A percentile compares a stretch with the other conserved stretches of the same genome.
Conservation (phyloP, 2,113 vertebrate species). For the Solea senegalensis region DNA sequence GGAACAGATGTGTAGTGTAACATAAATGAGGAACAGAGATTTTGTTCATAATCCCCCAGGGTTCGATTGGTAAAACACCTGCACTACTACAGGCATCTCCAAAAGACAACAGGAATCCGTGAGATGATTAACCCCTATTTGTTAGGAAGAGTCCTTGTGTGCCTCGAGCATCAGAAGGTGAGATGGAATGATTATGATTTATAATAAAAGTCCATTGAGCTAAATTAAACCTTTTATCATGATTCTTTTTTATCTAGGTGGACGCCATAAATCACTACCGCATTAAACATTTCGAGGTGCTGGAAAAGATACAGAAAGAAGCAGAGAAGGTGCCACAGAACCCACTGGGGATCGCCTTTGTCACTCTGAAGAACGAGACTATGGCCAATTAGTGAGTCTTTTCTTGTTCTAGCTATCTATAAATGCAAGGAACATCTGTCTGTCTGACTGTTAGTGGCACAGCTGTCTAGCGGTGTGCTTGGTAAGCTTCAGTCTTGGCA, state of each 20-base stretch:
- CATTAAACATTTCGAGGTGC: not conserved
- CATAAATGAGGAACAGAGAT: too few relatives aligned
- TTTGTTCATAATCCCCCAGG: not conserved
- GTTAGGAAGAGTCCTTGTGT: not conserved
- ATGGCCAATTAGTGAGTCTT: not conserved
- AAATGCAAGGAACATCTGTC: too few relatives aligned
- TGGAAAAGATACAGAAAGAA: not conserved
- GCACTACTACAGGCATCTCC: not conserved
- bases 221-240: too few relatives aligned
- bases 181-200: not conserved
- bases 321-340: not conserved
- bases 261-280: not conserved
- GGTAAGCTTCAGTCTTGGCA: too few relatives aligned
- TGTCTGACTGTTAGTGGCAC: too few relatives aligned
- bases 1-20: too few relatives aligned
- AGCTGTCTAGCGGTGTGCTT: too few relatives aligned
- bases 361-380: not conserved
- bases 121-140: not conserved
- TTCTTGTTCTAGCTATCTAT: not conserved
- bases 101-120: not conserved
- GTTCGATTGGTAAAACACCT: not conserved
- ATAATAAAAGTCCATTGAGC: too few relatives aligned
- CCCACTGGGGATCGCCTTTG: not conserved
- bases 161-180: not conserved
- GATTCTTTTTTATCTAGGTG: not conserved